phyloP scores from a whole-genome alignment of 1,140 invertebrate genomes.

The Manduca sexta region DNA sequence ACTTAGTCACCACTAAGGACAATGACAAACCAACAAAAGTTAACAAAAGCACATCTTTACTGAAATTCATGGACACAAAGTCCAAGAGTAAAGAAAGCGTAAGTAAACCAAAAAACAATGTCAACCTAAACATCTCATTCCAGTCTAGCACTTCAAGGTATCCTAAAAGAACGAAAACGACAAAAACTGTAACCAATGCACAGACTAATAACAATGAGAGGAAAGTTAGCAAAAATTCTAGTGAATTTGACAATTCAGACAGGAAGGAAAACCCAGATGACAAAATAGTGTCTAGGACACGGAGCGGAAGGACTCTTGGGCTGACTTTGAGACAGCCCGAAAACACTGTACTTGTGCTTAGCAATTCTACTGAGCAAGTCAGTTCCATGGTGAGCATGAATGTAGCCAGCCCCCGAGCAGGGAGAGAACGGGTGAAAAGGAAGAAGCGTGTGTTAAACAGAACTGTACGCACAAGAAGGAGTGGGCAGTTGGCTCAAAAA shows the following conservation, averaged over 20 bases:
- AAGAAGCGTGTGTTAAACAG: slow-evolving; percentile 7
- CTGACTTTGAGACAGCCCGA: slow-evolving; percentile 25
- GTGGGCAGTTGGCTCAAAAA: slow-evolving; percentile 12
- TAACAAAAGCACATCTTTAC: slow-evolving; percentile 42
- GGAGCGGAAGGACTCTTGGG: slow-evolving; percentile 44
- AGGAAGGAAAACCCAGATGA: slow-evolving; percentile 44
- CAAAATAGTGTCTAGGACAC: slow-evolving; percentile 35
- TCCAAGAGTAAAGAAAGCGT: slow-evolving; percentile 16
- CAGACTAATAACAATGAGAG: slow-evolving; percentile 18
- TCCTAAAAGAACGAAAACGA: slow-evolving; percentile 41
- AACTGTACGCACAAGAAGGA: slow-evolving; percentile 5
- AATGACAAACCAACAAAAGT: slow-evolving; percentile 32
- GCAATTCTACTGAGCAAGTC: slow-evolving; percentile 38
- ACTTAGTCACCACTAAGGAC: slow-evolving; percentile 42
- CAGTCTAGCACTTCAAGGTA: slow-evolving; percentile 51
- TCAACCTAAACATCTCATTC: slow-evolving; percentile 39
- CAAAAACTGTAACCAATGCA: neutral
- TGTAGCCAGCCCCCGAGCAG: slow-evolving; percentile 23
- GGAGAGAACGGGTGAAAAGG: slow-evolving; percentile 1
- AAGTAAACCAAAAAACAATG: slow-evolving; percentile 7
- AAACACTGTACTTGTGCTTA: slow-evolving; percentile 35
- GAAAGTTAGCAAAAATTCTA: slow-evolving; percentile 20
- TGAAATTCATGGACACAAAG: slow-evolving; percentile 46
- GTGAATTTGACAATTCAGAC: slow-evolving; percentile 29
- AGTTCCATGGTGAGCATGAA: slow-evolving; percentile 45